Percentiles rank a stretch among this genome's conserved stretches.
phyloP scores from a whole-genome alignment of 2,113 vertebrate genomes.

The Crotalus horridus region DNA sequence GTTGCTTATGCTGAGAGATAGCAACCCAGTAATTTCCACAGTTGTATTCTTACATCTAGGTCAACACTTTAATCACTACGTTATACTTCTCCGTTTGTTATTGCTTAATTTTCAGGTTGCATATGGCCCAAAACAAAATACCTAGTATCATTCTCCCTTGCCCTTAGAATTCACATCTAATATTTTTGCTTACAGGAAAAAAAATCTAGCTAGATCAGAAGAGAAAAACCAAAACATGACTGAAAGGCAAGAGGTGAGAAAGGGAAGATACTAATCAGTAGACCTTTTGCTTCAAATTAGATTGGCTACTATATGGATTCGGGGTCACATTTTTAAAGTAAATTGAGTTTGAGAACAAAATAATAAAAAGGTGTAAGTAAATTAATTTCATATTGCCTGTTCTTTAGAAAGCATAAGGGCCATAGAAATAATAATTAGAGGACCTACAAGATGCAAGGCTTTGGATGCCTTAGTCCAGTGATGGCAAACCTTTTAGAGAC shows the following conservation, averaged over 20 bases:
- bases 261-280: background rate
- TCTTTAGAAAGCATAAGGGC: background rate
- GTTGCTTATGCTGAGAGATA: background rate
- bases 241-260: background rate
- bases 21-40: background rate
- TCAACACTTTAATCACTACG: background rate
- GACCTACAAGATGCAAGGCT: background rate
- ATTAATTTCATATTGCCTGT: background rate
- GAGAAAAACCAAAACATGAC: background rate
- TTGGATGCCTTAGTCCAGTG: background rate
- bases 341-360: background rate
- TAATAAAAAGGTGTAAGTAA: background rate
- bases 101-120: background rate
- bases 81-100: background rate
- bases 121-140: background rate
- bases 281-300: background rate
- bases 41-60: background rate
- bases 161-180: background rate
- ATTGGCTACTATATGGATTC: background rate
- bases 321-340: background rate
- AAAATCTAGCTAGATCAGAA: background rate
- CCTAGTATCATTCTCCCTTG: background rate
- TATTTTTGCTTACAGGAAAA: background rate
- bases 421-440: background rate
- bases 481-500: too few species aligned